phyloP scores from a whole-genome alignment of 2,797 vertebrate genomes.

The Arremon brunneinucha region DNA sequence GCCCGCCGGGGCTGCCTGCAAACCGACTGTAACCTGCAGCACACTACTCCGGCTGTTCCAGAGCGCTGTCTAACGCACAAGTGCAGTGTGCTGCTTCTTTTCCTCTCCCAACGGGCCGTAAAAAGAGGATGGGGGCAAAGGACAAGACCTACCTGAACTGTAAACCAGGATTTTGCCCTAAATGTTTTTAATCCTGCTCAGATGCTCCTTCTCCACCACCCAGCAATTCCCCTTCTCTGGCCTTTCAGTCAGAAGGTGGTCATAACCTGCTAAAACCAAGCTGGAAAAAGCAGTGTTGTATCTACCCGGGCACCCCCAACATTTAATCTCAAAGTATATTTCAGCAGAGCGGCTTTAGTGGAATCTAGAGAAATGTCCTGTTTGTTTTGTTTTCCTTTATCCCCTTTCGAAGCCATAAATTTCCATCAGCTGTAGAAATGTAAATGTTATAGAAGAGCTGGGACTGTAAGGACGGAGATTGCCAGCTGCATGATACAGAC shows the following conservation, averaged over 20 bases:
- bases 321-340: conserved; percentile 11
- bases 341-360: conserved; percentile 6
- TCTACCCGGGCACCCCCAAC: not conserved
- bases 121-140: not conserved
- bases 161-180: not conserved
- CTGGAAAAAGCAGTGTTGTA: not conserved
- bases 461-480: not conserved
- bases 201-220: not conserved
- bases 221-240: not conserved
- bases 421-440: conserved; percentile 42
- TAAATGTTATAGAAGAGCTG: conserved; percentile 32
- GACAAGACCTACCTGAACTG: not conserved
- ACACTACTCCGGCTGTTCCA: fast-evolving
- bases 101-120: not conserved
- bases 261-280: not conserved
- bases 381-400: conserved; percentile 36
- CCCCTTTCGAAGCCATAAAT: not conserved
- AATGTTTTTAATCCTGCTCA: not conserved
- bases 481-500: conserved; percentile 33
- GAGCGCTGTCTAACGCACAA: not conserved
- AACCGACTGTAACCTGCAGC: not conserved
- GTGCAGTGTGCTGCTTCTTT: not conserved
- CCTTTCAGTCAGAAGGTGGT: not conserved
- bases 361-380: conserved; percentile 21
- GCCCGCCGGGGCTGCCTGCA: not conserved